Percentiles rank a stretch among this genome's conserved stretches.
phyloP scores from a whole-genome alignment of 1,140 invertebrate species.

The Drosophila punjabiensis region DNA sequence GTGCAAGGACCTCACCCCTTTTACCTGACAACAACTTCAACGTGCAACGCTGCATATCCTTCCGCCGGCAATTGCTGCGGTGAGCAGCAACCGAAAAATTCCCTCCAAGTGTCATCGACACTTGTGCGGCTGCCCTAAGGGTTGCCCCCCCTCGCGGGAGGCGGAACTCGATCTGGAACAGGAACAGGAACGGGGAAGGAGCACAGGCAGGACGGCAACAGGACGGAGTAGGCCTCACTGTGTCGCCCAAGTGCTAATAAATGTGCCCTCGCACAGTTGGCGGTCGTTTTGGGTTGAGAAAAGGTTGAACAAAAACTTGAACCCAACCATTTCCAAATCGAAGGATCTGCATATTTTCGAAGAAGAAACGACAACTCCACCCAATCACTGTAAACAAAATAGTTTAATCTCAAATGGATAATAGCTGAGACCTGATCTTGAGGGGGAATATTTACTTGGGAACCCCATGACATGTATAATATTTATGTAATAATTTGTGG shows the following conservation, averaged over 20 bases:
- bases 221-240: conserved; percentile 55
- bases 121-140: conserved; percentile 75
- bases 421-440: conserved; percentile 35
- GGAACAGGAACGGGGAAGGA: conserved; percentile 31
- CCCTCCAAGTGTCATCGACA: conserved; percentile 82
- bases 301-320: conserved; percentile 19
- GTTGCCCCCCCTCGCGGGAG: conserved; percentile 59
- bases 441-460: conserved; percentile 52
- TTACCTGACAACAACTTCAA: conserved; percentile 47
- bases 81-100: conserved; percentile 60
- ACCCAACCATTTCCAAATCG: background rate
- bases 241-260: conserved; percentile 83
- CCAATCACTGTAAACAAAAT: conserved; percentile 42
- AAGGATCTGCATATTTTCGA: conserved; percentile 34
- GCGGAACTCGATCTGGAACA: conserved; percentile 20
- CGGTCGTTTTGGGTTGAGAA: conserved; percentile 41
- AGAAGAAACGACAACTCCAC: conserved; percentile 24
- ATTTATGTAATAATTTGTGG: conserved; percentile 24
- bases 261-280: conserved; percentile 77
- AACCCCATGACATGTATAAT: conserved; percentile 4
- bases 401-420: conserved; percentile 40
- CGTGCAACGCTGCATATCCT: conserved; percentile 71
- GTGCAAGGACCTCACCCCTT: conserved; percentile 50
- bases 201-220: conserved; percentile 11
- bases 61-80: conserved; percentile 49